Evolutionary conservation across 2,888 invertebrate species (phyloP).

Genomic region (Campoplex nolae): DNA sequence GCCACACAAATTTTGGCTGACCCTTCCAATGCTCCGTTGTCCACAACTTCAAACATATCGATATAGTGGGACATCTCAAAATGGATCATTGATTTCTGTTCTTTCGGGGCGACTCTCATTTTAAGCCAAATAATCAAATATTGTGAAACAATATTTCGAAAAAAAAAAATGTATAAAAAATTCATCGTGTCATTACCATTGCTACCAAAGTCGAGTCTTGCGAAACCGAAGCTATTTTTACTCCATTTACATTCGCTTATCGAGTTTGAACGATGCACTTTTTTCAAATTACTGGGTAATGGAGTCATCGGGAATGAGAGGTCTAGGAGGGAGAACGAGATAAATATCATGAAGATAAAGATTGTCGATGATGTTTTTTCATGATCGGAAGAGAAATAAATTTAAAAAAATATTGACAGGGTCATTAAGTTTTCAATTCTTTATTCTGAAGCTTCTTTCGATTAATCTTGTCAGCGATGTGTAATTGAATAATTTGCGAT

Average conservation of each 20-base stretch:
- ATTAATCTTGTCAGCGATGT: no score
- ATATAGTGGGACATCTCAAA: neutral
- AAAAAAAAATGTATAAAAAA: neutral
- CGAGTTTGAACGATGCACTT: no score
- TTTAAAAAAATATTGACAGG: no score
- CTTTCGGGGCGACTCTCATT: neutral
- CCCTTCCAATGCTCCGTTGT: slow-evolving; percentile 28
- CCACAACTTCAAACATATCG: neutral
- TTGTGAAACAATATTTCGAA: neutral
- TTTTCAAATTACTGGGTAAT: no score
- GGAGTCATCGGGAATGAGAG: no score
- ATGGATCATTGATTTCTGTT: neutral
- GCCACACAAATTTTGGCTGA: slow-evolving; percentile 45
- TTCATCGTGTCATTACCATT: neutral
- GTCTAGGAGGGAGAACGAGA: neutral
- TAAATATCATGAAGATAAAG: no score
- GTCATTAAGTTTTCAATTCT: no score
- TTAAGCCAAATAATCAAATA: neutral
- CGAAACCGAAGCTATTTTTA: neutral
- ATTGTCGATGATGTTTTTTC: no score
- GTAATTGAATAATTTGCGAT: no score
- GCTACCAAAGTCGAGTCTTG: neutral
- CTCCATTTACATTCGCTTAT: no score
- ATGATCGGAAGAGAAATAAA: no score
- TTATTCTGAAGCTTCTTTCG: no score